A percentile compares a stretch with the other conserved stretches of the same genome.
These are phyloP conservation scores for Alectura lathami DNA, from an alignment of 2,113 vertebrate species.

Conservation along the genomic window DNA sequence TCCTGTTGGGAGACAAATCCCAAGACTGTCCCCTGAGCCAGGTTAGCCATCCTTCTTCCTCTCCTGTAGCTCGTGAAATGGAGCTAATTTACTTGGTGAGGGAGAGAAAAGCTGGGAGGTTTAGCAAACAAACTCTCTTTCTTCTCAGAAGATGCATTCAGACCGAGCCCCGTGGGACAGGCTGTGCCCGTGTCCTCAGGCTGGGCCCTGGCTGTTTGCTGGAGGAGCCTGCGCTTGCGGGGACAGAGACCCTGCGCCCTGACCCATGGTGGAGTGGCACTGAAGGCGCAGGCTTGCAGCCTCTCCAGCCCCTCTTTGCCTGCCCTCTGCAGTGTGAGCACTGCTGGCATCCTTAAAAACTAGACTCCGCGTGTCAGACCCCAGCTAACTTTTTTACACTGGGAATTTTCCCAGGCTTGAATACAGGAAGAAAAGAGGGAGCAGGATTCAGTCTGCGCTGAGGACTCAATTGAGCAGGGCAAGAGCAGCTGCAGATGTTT, in stretches of 20 bases:
- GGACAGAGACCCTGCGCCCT: not conserved
- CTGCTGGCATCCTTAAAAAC: not conserved
- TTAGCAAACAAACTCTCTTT: not conserved
- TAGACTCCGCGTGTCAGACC: not conserved
- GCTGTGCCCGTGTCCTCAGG: not conserved
- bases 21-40: not conserved
- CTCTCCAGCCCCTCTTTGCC: fast-evolving
- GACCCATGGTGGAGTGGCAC: not conserved
- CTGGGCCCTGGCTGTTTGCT: fast-evolving
- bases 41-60: not conserved
- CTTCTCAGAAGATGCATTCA: fast-evolving
- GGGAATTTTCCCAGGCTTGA: not conserved
- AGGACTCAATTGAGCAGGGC: too few species aligned
- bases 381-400: not conserved
- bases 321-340: not conserved
- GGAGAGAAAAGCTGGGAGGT: not conserved
- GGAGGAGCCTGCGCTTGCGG: not conserved
- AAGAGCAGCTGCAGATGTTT: not conserved
- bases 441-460: not conserved
- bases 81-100: not conserved
- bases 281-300: fast-evolving
- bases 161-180: not conserved
- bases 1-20: not conserved
- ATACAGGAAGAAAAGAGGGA: not conserved
- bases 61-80: not conserved